Conservation (phyloP, 2,888 invertebrate species). For the Andrena flavipes region DNA sequence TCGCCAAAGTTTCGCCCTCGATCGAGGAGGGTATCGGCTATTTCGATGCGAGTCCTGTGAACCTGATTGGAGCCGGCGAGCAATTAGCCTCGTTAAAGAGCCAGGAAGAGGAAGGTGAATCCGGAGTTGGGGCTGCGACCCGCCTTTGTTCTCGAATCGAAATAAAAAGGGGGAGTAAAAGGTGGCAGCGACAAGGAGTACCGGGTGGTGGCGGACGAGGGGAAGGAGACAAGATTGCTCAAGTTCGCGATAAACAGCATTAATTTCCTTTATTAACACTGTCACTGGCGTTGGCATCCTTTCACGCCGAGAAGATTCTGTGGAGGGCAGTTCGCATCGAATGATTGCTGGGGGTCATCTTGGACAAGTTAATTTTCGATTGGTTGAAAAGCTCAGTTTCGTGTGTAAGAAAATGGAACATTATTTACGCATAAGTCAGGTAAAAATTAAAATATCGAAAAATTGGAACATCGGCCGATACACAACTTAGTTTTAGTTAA, state of each 20-base stretch:
- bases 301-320: too few relatives aligned
- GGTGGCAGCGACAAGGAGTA: conserved; percentile 44
- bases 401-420: too few relatives aligned
- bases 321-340: too few relatives aligned
- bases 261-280: conserved; percentile 79
- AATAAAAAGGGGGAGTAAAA: conserved; percentile 15
- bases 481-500: too few relatives aligned
- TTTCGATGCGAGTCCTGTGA: conserved; percentile 60
- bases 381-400: too few relatives aligned
- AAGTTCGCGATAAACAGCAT: conserved; percentile 74
- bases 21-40: conserved; percentile 32
- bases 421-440: too few relatives aligned
- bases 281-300: too few relatives aligned
- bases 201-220: conserved; percentile 7
- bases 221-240: conserved; percentile 16
- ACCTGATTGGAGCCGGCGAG: conserved; percentile 60
- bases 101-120: conserved; percentile 23
- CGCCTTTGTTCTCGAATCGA: conserved; percentile 56
- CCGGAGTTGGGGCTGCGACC: conserved; percentile 20
- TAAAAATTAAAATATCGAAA: too few relatives aligned
- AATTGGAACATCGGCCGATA: too few relatives aligned
- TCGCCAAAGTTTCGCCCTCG: conserved; percentile 45
- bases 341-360: too few relatives aligned
- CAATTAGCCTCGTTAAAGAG: conserved; percentile 70
- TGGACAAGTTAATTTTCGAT: too few relatives aligned